Base-by-base conservation (phyloP, 2,888 invertebrate species). In the Ennomos quercinarius region DNA sequence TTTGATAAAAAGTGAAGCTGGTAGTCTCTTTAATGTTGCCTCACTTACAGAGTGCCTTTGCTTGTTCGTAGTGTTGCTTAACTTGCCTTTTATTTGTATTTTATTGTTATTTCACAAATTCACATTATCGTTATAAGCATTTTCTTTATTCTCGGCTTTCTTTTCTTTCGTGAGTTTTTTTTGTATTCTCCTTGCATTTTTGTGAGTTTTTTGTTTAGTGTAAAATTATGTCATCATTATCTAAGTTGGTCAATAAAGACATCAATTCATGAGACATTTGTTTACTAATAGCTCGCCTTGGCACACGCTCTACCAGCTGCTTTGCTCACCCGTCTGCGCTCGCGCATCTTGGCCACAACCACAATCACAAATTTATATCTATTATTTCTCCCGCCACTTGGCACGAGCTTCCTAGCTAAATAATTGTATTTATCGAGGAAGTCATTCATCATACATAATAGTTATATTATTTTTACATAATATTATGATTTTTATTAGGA, bases 251-350 rank as follows among this genome's bases (percentile, higher is more conserved):
- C 59, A 61, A 51, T 58, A 66, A 50, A 68, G 64, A 57, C 66
- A 67, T 65, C 61, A 63, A 72, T 66, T 45, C 34, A 66, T 62
- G 65, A 56, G 66, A 67, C 57, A 61, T 53, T 60, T 66, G 61
- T 74, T 70, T 68, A 68, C 69, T 70, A 69, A 68, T 75, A 74
- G 66, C 54, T 49, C 10, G 57, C 46, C 68, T 77, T 78, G 76
- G 76, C 75, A 76, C 59, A 66, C 64, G 67, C 48, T 56, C 47
- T 60, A 65, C 63, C 63, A 71, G 63, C 67, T 74, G 76, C 58
- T 50, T 54, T 10, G 13, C 12, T 0, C 34, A 13, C 34, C 46
- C n/a, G 35, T 39, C 40, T 60, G 49, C 49, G 47, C 41, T 47
- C 54, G 51, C 62, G 46, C 55, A 55, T 48, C 54, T 41, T 48